Evolutionary conservation across 2,113 vertebrate species (phyloP).

Genomic region (Aspiorhynchus laticeps): DNA sequence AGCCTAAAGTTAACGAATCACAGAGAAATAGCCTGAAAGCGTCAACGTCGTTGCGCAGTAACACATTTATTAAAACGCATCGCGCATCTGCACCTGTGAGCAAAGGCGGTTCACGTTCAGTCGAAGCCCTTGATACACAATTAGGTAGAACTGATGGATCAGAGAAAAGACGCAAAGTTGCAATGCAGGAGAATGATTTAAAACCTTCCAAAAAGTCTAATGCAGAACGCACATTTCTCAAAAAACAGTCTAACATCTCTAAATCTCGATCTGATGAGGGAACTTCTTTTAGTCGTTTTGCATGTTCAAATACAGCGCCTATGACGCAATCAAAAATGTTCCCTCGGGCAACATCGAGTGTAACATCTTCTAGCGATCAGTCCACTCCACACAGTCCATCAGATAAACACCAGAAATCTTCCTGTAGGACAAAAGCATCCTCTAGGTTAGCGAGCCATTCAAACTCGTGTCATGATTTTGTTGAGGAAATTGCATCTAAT

Average conservation of each 20-base stretch:
- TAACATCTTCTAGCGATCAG: conserved; percentile 45
- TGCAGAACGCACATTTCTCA: background rate
- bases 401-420: conserved; percentile 6
- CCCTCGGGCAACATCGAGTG: conserved; percentile 28
- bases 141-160: conserved; percentile 50
- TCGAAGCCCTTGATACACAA: conserved; percentile 61
- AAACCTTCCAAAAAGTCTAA: conserved; percentile 6
- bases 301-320: background rate
- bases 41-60: conserved; percentile 63
- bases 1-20: conserved; percentile 25
- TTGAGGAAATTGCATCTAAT: background rate
- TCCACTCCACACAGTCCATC: background rate
- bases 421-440: background rate
- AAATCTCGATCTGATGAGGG: conserved; percentile 41
- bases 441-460: conserved; percentile 26
- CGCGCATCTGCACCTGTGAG: conserved; percentile 56
- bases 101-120: conserved; percentile 50
- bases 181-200: background rate
- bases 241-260: conserved; percentile 46
- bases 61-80: conserved; percentile 69
- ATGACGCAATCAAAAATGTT: background rate
- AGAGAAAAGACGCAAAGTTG: background rate
- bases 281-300: background rate
- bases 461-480: background rate
- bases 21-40: conserved; percentile 32